Base-by-base conservation (phyloP, 1,140 invertebrate species). In the Drosophila azteca region DNA sequence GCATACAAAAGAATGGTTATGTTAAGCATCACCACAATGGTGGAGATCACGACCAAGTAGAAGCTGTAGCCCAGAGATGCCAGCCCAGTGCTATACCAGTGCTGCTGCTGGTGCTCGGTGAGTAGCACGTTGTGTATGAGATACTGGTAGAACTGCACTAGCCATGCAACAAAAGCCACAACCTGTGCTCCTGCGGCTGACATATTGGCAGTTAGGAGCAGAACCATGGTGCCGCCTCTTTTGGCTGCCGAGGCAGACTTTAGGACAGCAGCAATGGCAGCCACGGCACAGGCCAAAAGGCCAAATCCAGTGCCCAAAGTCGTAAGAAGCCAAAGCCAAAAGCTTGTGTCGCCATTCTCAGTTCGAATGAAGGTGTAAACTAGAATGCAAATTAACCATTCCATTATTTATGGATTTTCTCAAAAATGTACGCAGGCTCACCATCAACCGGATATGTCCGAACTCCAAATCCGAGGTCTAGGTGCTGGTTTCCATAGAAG, bases 401-500 rank as follows among this genome's bases (percentile, higher is more conserved):
- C 9, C 6, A 35, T 22, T n/a, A 48, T n/a, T 31, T 46, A 9
- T 13, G 0, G 4, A 13, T 22, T 55, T 44, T 43, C 4, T 31
- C 8, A 55, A 13, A 45, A 3, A 22, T 31, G 22, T 43, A 44
- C 24, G 5, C n/a, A 31, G 15, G 22, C 72, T 66, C 24, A 91
- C 90, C 90, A 60, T 90, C 74, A 22, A 92, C 59, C 7, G 75
- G 59, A 59, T 65, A 26, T 8, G 94, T 94, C 80, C 96, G 94
- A 93, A 94, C 95, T 2, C 97, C 97, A 77, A 97, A 96, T 2
- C 95, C 96, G 22, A 95, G 94, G 90, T 97, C 96, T 15, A 98
- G 91, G 67, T 96, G 94, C 90, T 97, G 97, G 58, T 94, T 95
- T 0, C 97, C 97, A 70, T 96, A 94, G 81, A 98, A 96, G 0